Evolutionary conservation across 2,888 invertebrate genomes (phyloP), one percentile per base, ranked within the genome.

Genomic region (Phymatocera aterrima): DNA sequence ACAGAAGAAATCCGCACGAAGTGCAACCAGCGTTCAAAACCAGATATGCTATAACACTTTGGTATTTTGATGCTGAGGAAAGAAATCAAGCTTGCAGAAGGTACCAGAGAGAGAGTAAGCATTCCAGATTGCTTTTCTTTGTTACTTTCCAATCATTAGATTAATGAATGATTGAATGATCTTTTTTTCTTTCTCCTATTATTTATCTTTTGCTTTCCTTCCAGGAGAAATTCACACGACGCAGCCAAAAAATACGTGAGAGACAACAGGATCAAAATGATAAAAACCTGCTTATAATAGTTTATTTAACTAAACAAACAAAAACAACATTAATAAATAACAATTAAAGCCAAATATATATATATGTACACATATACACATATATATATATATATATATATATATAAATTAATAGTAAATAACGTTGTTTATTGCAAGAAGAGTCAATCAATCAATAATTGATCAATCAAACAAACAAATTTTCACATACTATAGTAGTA

Each of bases 1-100:
- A 99, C 88, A 92, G 97, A 85, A 93, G 99, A 83, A 99, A 98
- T 92, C 99, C 99, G 0, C 99, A 99, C 89, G 99, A 99, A 92
- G 99, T 99, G 0, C 96, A 97, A 90, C 98, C 98, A 1, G 96
- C 98, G 0, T 96, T 93, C 89, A 94, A 94, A 87, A 97, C 97
- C 12, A 93, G 97, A 90, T 97, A 97, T 89, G 97, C 97, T 57
- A 97, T 97, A 81, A 97, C 97, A 34, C 92, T 97, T 79, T 97
- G 97, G 97, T 97, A 97, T 91, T 97, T 97, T 87, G 97, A 97
- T 91, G 94, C 96, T 0, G 93, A 93, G 81, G 97, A 97, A 91
- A 93, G 96, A 84, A 95, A 95, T 87, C 94, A 94, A 86, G 97
- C 97, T 54, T 92, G 93, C 79, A 91, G 91, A 83, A 91, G 94